Conservation (phyloP, 2,888 invertebrate genomes). For the Drosophila diplacantha region DNA sequence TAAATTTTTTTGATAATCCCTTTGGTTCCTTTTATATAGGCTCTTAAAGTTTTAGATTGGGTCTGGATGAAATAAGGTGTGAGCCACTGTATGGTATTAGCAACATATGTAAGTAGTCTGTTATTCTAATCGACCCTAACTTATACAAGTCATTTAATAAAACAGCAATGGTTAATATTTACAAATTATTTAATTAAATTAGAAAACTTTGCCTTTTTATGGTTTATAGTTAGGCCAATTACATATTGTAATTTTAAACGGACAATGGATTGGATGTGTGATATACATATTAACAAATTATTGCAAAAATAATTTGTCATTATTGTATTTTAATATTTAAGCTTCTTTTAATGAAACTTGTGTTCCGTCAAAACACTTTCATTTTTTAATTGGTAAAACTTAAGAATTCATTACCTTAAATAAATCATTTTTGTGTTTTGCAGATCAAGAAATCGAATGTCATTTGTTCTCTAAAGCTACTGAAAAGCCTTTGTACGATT, state of each 20-base stretch:
- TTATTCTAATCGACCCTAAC: not conserved
- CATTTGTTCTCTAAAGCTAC: constrained; percentile 18
- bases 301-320: constrained; percentile 2
- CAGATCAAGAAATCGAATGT: constrained; percentile 40
- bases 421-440: constrained; percentile 11
- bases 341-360: constrained; percentile 1
- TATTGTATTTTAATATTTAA: constrained; percentile 5
- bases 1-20: too few species aligned
- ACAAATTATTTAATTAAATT: constrained; percentile 4
- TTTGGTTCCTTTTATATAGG: too few species aligned
- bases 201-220: not conserved
- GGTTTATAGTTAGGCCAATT: not conserved
- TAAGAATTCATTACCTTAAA: constrained; percentile 22
- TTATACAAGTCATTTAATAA: not conserved
- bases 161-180: not conserved
- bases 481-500: constrained; percentile 48
- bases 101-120: too few species aligned
- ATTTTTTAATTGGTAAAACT: not conserved
- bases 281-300: not conserved
- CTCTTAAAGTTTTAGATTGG: too few species aligned
- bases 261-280: too few species aligned
- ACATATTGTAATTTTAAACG: not conserved
- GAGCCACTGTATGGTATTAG: too few species aligned
- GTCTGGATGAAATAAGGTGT: too few species aligned
- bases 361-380: not conserved